Conservation (phyloP, 1,140 invertebrate genomes). For the Mizuhopecten yessoensis region DNA sequence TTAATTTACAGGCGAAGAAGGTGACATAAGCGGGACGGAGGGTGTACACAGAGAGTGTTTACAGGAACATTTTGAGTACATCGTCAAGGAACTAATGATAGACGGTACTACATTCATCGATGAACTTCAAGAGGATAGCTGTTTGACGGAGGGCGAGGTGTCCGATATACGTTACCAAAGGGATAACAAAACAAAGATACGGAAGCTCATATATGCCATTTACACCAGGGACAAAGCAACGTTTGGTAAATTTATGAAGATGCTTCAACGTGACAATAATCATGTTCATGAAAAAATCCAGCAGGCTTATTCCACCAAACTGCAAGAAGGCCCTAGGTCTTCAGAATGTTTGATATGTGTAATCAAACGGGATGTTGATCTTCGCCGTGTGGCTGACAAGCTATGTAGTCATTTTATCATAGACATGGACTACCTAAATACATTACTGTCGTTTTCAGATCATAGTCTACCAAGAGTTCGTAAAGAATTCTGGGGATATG, state of each 20-base stretch:
- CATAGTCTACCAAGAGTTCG: neutral
- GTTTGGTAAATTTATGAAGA: slow-evolving; percentile 57
- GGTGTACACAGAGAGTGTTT: slow-evolving; percentile 56
- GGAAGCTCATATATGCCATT: slow-evolving; percentile 57
- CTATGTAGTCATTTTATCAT: slow-evolving; percentile 51
- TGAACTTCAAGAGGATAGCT: slow-evolving; percentile 51
- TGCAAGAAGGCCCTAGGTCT: neutral
- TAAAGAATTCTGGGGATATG: neutral
- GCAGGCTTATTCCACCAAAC: slow-evolving; percentile 48
- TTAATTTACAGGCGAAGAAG: neutral
- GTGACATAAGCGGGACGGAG: neutral
- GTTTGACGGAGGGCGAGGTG: slow-evolving; percentile 58
- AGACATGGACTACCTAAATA: slow-evolving; percentile 44
- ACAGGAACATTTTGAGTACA: slow-evolving; percentile 47
- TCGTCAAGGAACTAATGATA: slow-evolving; percentile 58
- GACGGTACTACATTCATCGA: slow-evolving; percentile 50
- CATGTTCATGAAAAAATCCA: slow-evolving; percentile 52
- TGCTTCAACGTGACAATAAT: slow-evolving; percentile 52
- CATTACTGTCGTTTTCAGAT: neutral
- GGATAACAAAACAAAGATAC: slow-evolving; percentile 49
- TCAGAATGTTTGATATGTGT: slow-evolving; percentile 52
- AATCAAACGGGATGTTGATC: slow-evolving; percentile 55
- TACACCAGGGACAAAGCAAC: slow-evolving; percentile 15
- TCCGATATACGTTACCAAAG: slow-evolving; percentile 44
- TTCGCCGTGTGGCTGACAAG: slow-evolving; percentile 56